Evolutionary conservation across 2,888 invertebrate genomes (phyloP).

Genomic region (Orthosia cruda): DNA sequence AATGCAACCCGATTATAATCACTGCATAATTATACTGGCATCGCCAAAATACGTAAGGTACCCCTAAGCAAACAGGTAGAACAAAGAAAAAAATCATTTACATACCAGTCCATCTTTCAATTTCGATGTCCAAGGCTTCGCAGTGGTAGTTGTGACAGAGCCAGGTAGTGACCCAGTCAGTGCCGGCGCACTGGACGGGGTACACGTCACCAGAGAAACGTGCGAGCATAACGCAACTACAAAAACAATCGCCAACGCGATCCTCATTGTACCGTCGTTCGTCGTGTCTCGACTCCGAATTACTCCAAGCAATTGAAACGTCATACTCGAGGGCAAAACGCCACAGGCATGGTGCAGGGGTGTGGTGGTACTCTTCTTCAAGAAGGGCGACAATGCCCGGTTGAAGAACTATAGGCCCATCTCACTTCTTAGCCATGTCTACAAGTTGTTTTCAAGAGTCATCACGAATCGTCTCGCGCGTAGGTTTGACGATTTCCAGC

Average conservation of each 20-base stretch:
- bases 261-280: slow-evolving; percentile 67
- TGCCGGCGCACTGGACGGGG: slow-evolving; percentile 27
- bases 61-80: not conserved
- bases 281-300: slow-evolving; percentile 32
- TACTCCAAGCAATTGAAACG: slow-evolving; percentile 48
- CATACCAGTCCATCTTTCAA: slow-evolving; percentile 79
- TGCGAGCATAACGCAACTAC: slow-evolving; percentile 63
- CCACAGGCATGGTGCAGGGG: too few relatives aligned
- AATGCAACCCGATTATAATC: not conserved
- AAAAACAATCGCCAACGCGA: slow-evolving; percentile 64
- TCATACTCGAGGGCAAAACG: too few relatives aligned
- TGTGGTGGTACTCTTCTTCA: too few relatives aligned
- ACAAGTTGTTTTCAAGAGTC: too few relatives aligned
- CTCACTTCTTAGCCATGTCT: too few relatives aligned
- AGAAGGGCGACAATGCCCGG: too few relatives aligned
- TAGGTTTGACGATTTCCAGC: too few relatives aligned
- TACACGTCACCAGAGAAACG: slow-evolving; percentile 65
- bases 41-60: not conserved
- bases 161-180: slow-evolving; percentile 44
- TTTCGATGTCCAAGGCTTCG: slow-evolving; percentile 76
- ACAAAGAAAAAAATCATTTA: slow-evolving; percentile 31
- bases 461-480: too few relatives aligned
- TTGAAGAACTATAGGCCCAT: too few relatives aligned
- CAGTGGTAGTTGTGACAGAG: slow-evolving; percentile 68
- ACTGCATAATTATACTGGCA: not conserved